Percentiles rank a stretch among this genome's conserved stretches.
phyloP scores from a whole-genome alignment of 2,888 invertebrate species.

The Drosophila meridionalis region DNA sequence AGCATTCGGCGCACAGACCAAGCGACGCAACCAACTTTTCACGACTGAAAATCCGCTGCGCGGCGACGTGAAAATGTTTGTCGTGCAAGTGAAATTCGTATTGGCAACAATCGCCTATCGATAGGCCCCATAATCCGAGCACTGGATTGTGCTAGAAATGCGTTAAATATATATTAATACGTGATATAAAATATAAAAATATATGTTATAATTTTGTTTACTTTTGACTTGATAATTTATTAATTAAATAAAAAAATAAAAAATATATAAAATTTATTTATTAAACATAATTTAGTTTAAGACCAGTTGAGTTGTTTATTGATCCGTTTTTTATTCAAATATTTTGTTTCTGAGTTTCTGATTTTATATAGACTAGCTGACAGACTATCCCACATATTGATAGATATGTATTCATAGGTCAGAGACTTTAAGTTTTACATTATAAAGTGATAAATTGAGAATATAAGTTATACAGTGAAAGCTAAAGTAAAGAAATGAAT shows the following conservation, averaged over 20 bases:
- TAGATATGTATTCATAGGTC: not conserved
- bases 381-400: not conserved
- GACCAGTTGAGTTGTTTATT: not conserved
- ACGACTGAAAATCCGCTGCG: slow-evolving; percentile 59
- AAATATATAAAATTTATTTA: not conserved
- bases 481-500: too few relatives aligned
- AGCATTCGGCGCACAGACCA: slow-evolving; percentile 63
- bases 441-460: too few relatives aligned
- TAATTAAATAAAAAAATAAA: not conserved
- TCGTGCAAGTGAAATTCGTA: slow-evolving; percentile 47
- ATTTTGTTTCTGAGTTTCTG: not conserved
- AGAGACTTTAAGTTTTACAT: too few relatives aligned
- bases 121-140: slow-evolving; percentile 32
- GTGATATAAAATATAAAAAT: not conserved
- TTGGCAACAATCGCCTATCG: slow-evolving; percentile 46
- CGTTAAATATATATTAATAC: not conserved
- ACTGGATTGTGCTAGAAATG: not conserved
- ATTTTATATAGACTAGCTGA: not conserved
- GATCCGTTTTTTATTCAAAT: too few relatives aligned
- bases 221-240: not conserved
- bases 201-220: not conserved
- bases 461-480: too few relatives aligned
- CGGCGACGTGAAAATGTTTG: slow-evolving; percentile 54
- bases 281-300: not conserved
- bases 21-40: slow-evolving; percentile 69